phyloP scores from a whole-genome alignment of 2,113 vertebrate genomes.

The Ptilorrhoa leucosticta region DNA sequence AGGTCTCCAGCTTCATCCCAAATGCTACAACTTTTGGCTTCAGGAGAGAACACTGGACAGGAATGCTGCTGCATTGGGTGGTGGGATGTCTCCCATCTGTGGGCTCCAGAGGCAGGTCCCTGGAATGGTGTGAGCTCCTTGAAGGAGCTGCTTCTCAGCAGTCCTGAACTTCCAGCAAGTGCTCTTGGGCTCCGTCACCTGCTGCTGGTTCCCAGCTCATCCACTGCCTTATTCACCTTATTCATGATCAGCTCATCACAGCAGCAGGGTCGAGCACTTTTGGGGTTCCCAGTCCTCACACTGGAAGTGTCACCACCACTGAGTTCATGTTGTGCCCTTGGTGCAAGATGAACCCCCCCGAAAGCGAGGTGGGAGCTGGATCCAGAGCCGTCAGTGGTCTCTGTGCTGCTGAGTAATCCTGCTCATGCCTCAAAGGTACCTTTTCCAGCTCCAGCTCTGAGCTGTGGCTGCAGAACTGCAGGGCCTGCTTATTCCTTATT shows the following conservation, averaged over 20 bases:
- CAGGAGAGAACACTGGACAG: not conserved
- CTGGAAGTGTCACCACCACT: too few relatives aligned
- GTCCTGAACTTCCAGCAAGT: not conserved
- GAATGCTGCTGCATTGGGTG: not conserved
- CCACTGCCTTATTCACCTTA: not conserved
- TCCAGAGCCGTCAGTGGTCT: not conserved
- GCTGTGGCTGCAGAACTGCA: not conserved
- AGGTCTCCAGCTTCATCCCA: not conserved
- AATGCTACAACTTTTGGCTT: not conserved
- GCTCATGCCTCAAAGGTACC: not conserved
- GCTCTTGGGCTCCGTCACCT: not conserved
- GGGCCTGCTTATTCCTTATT: not conserved
- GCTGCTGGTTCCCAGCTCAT: not conserved
- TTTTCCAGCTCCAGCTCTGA: not conserved
- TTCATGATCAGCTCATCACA: not conserved
- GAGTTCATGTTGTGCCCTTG: not conserved
- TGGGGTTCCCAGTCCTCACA: not conserved
- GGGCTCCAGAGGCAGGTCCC: not conserved
- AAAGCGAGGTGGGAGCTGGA: not conserved
- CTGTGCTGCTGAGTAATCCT: conserved; percentile 2
- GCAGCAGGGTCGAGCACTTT: fast-evolving
- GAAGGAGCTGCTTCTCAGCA: not conserved
- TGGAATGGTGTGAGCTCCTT: not conserved
- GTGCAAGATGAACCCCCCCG: not conserved
- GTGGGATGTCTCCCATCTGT: fast-evolving